Evolutionary conservation across 1,140 invertebrate species (phyloP), one percentile per base, ranked within the genome.

Genomic region (Sminthurinus signatus): DNA sequence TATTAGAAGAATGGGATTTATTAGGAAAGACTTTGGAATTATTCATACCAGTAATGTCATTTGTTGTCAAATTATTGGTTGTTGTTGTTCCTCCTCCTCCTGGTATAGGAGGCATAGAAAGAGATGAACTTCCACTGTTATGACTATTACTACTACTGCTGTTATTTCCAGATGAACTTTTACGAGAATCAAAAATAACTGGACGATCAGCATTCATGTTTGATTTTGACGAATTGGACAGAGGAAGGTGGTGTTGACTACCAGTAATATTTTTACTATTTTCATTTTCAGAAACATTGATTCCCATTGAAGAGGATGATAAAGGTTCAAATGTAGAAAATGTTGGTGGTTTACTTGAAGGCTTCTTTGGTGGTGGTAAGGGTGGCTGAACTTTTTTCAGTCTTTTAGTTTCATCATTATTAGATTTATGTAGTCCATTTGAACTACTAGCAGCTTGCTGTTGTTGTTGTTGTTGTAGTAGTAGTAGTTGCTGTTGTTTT

Each of bases 371-470:
- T 15, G 76, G 76, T 31, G 76, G 76, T 2, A 75, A 75, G 27
- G 64, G 67, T 15, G 76, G 76, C 28, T 76, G 76, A 12, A 76
- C 72, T 64, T 75, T 76, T 54, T 74, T 74, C 27, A 59, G 46
- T 68, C 69, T 62, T 62, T 65, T 19, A 31, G 62, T 15, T 5
- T 73, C 62, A 12, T 69, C 73, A n/a, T 31, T 46, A 28, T 28
- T 46, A 36, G 25, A 48, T 32, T 58, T 60, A 61, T 60, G 55
- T 42, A 43, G 54, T 15, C 50, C 68, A 31, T 27, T 21, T 19
- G 19, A 31, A 28, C 55, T 55, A 27, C 62, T 56, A 29, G 62
- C 46, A 28, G 46, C 28, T 52, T 42, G 44, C 25, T 67, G 61
- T 19, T n/a, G 5, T 31, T 60, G 59, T 66, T 55, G 63, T 55